Evolutionary conservation across 1,140 invertebrate genomes (phyloP).

Genomic region (Nasonia vitripennis): DNA sequence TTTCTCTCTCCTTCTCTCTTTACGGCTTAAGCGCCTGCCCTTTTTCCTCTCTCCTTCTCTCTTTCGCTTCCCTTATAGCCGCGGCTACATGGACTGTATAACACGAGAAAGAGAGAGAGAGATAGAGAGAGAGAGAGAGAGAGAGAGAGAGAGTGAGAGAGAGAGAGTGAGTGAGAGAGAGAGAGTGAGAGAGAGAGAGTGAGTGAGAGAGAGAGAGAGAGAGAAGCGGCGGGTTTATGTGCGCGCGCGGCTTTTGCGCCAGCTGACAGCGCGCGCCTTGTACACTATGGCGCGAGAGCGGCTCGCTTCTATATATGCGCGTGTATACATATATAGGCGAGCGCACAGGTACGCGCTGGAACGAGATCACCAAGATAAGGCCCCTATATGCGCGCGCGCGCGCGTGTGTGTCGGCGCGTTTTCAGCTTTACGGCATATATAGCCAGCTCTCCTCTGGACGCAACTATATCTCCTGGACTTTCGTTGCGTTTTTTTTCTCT

Average conservation of each 20-base stretch:
- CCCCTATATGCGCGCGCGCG: neutral
- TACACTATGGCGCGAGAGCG: neutral
- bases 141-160: too few relatives aligned
- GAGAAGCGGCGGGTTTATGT: slow-evolving; percentile 23
- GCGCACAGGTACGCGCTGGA: slow-evolving; percentile 16
- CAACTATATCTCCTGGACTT: neutral
- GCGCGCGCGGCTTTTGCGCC: slow-evolving; percentile 2
- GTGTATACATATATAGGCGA: neutral
- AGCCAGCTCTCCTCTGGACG: neutral
- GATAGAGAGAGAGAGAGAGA: too few relatives aligned
- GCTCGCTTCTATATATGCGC: neutral
- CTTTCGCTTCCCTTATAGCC: slow-evolving; percentile 18
- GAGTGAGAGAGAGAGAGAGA: too few relatives aligned
- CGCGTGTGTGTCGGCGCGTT: neutral
- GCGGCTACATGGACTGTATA: neutral
- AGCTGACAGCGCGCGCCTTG: slow-evolving; percentile 43
- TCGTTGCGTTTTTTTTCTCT: neutral
- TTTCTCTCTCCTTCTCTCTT: slow-evolving; percentile 48
- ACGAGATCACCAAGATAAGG: slow-evolving; percentile 48
- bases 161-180: too few relatives aligned
- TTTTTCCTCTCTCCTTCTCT: slow-evolving; percentile 19
- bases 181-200: too few relatives aligned
- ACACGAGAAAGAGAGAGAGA: neutral
- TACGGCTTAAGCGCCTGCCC: neutral
- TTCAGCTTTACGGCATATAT: slow-evolving; percentile 40